These are phyloP conservation scores for Drosophila lacertosa DNA, from an alignment of 1,140 invertebrate genomes.

Conservation along the genomic window DNA sequence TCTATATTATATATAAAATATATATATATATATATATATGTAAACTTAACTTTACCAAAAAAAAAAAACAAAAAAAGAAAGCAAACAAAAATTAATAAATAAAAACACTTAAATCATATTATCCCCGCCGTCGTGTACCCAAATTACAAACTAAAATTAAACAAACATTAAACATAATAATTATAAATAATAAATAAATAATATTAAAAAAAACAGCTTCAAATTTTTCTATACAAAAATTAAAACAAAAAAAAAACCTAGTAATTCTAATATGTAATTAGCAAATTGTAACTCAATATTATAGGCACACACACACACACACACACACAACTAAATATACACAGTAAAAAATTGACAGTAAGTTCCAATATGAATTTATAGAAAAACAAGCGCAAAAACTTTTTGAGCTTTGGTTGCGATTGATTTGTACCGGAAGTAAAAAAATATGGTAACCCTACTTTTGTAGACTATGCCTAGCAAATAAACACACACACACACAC, in stretches of 20 bases:
- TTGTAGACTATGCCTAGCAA: slow-evolving; percentile 44
- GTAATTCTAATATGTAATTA: slow-evolving; percentile 60
- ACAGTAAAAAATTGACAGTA: slow-evolving; percentile 6
- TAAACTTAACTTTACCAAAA: slow-evolving; percentile 46
- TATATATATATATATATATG: slow-evolving; percentile 44
- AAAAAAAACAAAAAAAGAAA: slow-evolving; percentile 2
- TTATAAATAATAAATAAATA: slow-evolving; percentile 10
- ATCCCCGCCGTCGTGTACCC: slow-evolving; percentile 81
- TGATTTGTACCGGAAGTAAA: neutral
- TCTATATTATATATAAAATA: slow-evolving; percentile 49
- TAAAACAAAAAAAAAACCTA: slow-evolving; percentile 38
- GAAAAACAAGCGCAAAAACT: neutral
- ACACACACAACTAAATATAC: slow-evolving; percentile 33
- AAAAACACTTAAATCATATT: slow-evolving; percentile 79
- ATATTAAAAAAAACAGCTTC: slow-evolving; percentile 45
- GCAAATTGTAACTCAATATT: slow-evolving; percentile 67
- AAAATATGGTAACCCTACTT: slow-evolving; percentile 32
- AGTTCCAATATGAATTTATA: slow-evolving; percentile 19
- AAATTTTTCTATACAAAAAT: slow-evolving; percentile 60
- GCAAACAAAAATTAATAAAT: slow-evolving; percentile 12
- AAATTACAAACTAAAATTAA: slow-evolving; percentile 61
- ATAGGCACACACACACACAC: slow-evolving; percentile 45
- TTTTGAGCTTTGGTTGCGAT: neutral
- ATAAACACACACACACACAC: slow-evolving; percentile 54
- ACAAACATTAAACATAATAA: slow-evolving; percentile 28